A percentile compares a stretch with the other conserved stretches of the same genome.
Conservation (phyloP, 2,888 invertebrate species). For the Tetragonisca angustula region DNA sequence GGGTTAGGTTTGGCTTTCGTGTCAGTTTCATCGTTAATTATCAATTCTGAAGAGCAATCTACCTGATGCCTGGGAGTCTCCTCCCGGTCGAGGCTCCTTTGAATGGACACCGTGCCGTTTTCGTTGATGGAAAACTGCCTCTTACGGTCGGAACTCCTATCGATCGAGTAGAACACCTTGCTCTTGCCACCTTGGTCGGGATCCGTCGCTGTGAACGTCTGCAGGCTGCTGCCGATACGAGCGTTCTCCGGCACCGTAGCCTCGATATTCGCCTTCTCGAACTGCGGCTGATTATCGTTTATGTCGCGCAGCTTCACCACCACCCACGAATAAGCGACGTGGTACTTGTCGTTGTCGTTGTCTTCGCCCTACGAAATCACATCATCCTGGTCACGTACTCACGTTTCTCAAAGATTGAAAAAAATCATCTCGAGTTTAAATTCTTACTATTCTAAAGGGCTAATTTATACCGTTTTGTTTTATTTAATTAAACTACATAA, state of each 20-base stretch:
- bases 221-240: slow-evolving; percentile 94
- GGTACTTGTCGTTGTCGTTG: slow-evolving; percentile 98
- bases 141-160: slow-evolving; percentile 95
- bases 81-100: slow-evolving; percentile 95
- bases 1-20: no score
- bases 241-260: slow-evolving; percentile 96
- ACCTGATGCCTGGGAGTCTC: slow-evolving; percentile 96
- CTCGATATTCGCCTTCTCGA: slow-evolving; percentile 96
- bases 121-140: slow-evolving; percentile 97
- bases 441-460: no score
- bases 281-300: slow-evolving; percentile 98
- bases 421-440: no score
- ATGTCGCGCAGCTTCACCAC: slow-evolving; percentile 96
- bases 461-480: no score
- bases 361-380: slow-evolving; percentile 89
- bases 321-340: slow-evolving; percentile 98
- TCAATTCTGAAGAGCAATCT: slow-evolving; percentile 5
- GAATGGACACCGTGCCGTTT: slow-evolving; percentile 97
- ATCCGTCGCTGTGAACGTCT: slow-evolving; percentile 97
- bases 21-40: no score
- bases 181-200: slow-evolving; percentile 97
- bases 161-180: slow-evolving; percentile 95
- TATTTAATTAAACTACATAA: no score
- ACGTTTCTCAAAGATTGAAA: no score
- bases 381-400: no score